phyloP scores from a whole-genome alignment of 1,140 invertebrate species.

The Bombus sylvicola region DNA sequence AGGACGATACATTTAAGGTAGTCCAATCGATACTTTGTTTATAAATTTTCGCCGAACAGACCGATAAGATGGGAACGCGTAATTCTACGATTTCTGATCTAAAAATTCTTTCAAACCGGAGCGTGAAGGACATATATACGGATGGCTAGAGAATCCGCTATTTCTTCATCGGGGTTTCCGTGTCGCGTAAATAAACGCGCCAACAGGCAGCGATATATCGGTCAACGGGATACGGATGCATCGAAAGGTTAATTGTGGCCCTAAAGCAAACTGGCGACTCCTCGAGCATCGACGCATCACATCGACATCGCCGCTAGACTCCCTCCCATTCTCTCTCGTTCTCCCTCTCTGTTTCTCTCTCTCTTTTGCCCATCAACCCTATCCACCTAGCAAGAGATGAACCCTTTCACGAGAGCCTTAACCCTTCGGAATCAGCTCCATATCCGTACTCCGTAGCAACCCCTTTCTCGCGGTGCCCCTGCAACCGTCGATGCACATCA shows the following conservation, averaged over 20 bases:
- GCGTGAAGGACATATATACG: background rate
- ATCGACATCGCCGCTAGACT: constrained; percentile 13
- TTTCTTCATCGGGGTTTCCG: background rate
- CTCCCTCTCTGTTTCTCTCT: background rate
- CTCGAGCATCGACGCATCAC: constrained; percentile 32
- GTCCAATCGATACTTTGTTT: background rate
- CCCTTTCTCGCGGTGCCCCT: constrained; percentile 56
- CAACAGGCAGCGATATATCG: constrained; percentile 37
- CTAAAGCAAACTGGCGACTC: constrained; percentile 31
- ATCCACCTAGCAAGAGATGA: constrained; percentile 25
- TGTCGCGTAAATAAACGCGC: constrained; percentile 12
- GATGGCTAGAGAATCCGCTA: background rate
- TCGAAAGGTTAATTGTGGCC: constrained; percentile 43
- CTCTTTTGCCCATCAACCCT: background rate
- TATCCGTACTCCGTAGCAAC: constrained; percentile 57
- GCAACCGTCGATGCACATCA: constrained; percentile 62
- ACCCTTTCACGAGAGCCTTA: constrained; percentile 60
- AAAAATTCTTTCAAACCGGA: background rate
- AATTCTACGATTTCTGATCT: background rate
- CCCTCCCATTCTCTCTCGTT: background rate
- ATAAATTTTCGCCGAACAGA: background rate
- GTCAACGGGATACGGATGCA: constrained; percentile 48
- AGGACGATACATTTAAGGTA: background rate
- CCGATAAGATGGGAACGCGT: no score
- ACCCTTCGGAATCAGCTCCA: constrained; percentile 61